Percentiles rank a stretch among this genome's conserved stretches.
Evolutionary conservation across 2,113 vertebrate species (phyloP).

Genomic region (Urocynchramus pylzowi): DNA sequence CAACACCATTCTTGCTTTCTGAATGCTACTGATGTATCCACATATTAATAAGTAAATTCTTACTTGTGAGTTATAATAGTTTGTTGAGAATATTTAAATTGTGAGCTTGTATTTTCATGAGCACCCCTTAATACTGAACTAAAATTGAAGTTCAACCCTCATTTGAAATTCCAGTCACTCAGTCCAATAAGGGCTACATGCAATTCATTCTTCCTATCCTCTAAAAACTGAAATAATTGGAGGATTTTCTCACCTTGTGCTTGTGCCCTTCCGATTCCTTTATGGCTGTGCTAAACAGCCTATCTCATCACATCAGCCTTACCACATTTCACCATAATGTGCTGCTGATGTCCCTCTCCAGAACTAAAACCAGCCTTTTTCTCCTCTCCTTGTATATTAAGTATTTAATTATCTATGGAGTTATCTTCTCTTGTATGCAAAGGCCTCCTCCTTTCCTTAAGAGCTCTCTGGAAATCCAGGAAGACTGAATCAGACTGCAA

Average conservation of each 20-base stretch:
- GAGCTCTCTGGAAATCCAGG: background rate
- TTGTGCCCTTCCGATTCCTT: background rate
- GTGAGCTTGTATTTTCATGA: background rate
- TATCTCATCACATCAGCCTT: background rate
- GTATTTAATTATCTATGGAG: background rate
- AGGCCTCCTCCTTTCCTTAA: background rate
- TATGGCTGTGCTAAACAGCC: background rate
- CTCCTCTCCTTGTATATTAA: background rate
- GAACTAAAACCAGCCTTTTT: background rate
- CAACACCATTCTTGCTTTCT: background rate
- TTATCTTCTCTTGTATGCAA: background rate
- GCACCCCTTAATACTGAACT: background rate
- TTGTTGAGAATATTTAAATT: background rate
- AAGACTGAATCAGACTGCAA: background rate
- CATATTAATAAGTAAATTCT: background rate
- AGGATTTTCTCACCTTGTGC: background rate
- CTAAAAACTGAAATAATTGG: background rate
- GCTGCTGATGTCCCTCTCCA: background rate
- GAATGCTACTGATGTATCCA: background rate
- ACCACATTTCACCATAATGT: background rate
- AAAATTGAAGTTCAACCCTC: background rate
- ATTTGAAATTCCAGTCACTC: background rate
- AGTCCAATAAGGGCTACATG: background rate
- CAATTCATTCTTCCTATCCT: background rate
- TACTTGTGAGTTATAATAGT: background rate